phyloP scores from a whole-genome alignment of 2,888 invertebrate genomes.

The Diadromus collaris region DNA sequence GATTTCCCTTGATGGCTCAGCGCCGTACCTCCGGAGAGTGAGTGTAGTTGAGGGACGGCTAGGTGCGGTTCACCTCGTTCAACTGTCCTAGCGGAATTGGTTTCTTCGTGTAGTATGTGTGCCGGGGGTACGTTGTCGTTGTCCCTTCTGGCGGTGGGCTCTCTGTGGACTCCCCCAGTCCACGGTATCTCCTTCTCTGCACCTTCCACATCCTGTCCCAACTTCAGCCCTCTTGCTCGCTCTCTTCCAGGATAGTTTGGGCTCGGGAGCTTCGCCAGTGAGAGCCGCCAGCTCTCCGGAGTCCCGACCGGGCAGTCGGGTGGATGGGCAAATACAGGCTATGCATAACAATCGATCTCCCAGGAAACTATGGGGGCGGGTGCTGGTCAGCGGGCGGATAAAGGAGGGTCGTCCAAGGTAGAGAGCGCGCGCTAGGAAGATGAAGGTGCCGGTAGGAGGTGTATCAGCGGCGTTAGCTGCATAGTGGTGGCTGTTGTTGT shows the following conservation, averaged over 20 bases:
- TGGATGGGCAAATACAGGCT: conserved; percentile 80
- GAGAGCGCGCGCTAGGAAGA: conserved; percentile 66
- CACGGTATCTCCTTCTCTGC: conserved; percentile 35
- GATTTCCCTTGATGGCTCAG: conserved; percentile 49
- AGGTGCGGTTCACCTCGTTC: conserved; percentile 59
- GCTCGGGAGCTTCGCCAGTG: conserved; percentile 31
- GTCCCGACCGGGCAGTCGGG: conserved; percentile 62
- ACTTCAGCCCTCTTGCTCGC: conserved; percentile 27
- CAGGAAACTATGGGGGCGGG: conserved; percentile 78
- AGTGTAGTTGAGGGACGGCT: conserved; percentile 34
- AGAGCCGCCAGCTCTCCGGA: conserved; percentile 35
- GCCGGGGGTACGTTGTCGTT: conserved; percentile 50
- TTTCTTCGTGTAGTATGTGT: conserved; percentile 74
- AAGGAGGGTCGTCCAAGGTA: conserved; percentile 68
- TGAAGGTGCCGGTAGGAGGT: conserved; percentile 49
- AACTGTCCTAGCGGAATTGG: conserved; percentile 69
- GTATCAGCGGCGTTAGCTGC: conserved; percentile 8
- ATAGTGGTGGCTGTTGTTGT: conserved; percentile 46
- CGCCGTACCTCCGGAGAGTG: conserved; percentile 33
- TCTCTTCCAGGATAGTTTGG: conserved; percentile 54
- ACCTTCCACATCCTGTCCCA: conserved; percentile 39
- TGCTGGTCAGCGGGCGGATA: conserved; percentile 78
- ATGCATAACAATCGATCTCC: conserved; percentile 80
- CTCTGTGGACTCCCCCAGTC: conserved; percentile 28
- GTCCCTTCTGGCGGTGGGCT: conserved; percentile 70